Evolutionary conservation across 2,797 vertebrate genomes (phyloP), one percentile per base, ranked within the genome.

Genomic region (Onychomys arenicola): DNA sequence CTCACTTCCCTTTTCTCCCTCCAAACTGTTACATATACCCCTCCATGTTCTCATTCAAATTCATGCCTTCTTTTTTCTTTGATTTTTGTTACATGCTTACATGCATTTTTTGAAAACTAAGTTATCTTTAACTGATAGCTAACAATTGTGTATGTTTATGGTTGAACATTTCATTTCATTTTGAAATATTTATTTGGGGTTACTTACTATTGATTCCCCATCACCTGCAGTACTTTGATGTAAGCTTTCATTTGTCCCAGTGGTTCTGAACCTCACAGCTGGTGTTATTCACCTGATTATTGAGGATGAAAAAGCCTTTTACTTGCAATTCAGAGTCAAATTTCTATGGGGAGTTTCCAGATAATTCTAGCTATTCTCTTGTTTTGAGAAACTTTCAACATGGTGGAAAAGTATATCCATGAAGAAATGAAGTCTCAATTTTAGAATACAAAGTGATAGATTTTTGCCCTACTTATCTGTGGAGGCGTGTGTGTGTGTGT

Each of bases 291-390:
- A 57, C 75, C 84, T 73, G 80, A 77, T 85, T 71, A 75, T 32
- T 67, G 83, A 91, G 49, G 59, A 84, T 80, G 23, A 94, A 94
- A 90, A 61, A 40, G 2, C 3, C 12, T 5, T 78, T 75, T 89
- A 32, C 49, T 59, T 86, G 27, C 13, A 85, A 4, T 85, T 16
- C 23, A 71, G 32, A 88, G 21, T 67, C 67, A 89, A 77, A 71
- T 34, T 85, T 93, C 59, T 85, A 49, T 69, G 57, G 77, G 59
- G 14, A 82, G n/a, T 52, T 90, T 63, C 63, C 65, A 82, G 77
- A 95, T 46, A 95, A 83, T 87, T 93, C 21, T 89, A 85, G 37
- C 13, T 89, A 85, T 95, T 52, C 46, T 87, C 55, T 83, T 90
- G 16, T 43, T 65, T 96, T 92, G 80, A 52, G 67, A 81, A 55